Base-by-base conservation (phyloP, 2,113 vertebrate species). In the Azemiops feae region DNA sequence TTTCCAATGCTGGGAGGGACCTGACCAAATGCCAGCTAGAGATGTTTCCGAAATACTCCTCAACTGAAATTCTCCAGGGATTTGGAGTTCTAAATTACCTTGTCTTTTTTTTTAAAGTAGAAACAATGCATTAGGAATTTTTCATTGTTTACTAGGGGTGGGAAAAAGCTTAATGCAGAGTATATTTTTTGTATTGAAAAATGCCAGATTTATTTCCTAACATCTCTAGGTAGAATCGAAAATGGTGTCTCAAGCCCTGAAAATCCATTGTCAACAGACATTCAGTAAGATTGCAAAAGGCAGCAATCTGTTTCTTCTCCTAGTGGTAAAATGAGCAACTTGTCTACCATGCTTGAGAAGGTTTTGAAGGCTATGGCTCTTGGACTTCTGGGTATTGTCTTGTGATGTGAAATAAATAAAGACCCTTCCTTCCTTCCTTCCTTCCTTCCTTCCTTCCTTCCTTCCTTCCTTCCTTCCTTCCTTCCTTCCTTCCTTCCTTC, bases 21-120 rank as follows among this genome's bases (percentile, higher is more conserved):
- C 92, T 92, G 92, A 92, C 34, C n/a, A 85, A 50, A 50, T 89
- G 92, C 69, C 88, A 89, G 54, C 39, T 45, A 25, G 53, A 43
- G 25, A 50, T 55, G 88, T 25, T 92, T 47, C 87, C 16, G 64
- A 89, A 85, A 57, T 10, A 5, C 39, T 89, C 1, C 22, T n/a
- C 60, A 74, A n/a, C 14, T 92, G 52, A 57, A 89, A 88, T 53
- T 88, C 57, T 92, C 86, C 86, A 4, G 69, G 22, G 57, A 92
- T 88, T 53, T 92, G 8, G n/a, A 53, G 57, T 92, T 54, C 58
- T 25, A 88, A 69, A 92, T 53, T 69, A 50, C n/a, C 16, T 52
- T 58, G n/a, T n/a, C 27, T 58, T 87, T 39, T 39, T 89, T 89
- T 55, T 43, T 89, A 5, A 52, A 91, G 52, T 54, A 34, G 5